Evolutionary conservation across 1,140 invertebrate genomes (phyloP), one percentile per base, ranked within the genome.

Genomic region (Helicoverpa armigera): DNA sequence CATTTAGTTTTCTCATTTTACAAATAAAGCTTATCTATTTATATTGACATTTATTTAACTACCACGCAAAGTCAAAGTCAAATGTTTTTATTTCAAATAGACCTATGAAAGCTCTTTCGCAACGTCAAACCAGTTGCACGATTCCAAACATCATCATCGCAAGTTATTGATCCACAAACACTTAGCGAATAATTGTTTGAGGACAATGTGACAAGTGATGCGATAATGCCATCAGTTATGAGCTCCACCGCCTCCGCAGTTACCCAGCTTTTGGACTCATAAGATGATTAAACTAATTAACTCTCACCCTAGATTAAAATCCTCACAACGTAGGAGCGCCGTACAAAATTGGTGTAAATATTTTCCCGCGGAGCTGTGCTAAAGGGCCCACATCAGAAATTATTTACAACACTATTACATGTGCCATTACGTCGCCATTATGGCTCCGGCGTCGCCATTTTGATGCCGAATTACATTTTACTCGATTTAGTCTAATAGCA

Each of bases 381-480:
- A 43, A 69, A 79, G 60, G 81, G 51, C 51, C 18, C 35, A 54
- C 63, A 75, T 74, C 70, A 74, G 51, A 84, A 83, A 85, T 85
- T 84, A 85, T 87, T 86, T 84, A 88, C 81, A 87, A 67, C 82
- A 85, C 84, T 80, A 85, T 88, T 86, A 89, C 86, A 88, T 83
- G 82, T 77, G 82, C 83, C 85, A 90, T 90, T 89, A 89, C 80
- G 53, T 75, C 63, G 79, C 80, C 85, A 89, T 89, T 89, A 86
- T 51, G 79, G 53, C 74, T 54, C n/a, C 16, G 29, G 77, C 54
- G 79, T 61, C 80, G 82, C 83, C 84, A 85, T 88, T 82, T 88
- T 86, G 78, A 48, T 84, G 81, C 61, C 73, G 83, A 83, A 89
- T 90, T 89, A 86, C 82, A 82, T 85, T 87, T 84, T 80, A 82